Base-by-base conservation (phyloP, 2,888 invertebrate species). In the Cactoblastis cactorum region DNA sequence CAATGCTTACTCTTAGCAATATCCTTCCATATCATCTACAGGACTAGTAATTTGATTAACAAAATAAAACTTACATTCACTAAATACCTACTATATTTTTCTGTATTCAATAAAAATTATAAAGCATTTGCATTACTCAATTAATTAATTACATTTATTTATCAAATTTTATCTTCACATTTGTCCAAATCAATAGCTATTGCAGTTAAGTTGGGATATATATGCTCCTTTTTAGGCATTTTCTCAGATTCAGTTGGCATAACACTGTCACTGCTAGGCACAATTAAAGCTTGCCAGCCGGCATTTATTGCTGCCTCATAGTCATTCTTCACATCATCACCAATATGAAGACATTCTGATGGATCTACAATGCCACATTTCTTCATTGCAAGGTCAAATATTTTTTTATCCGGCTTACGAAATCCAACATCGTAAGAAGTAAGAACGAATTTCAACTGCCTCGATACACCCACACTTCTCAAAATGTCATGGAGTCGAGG, bases 361-460 rank as follows among this genome's bases (percentile, higher is more conserved):
- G 95, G 91, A 49, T 80, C 71, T 0, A 92, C 63, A 37, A 75
- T 51, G 9, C 83, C 78, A 5, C 91, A 90, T 50, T 69, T 69
- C 28, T 83, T 65, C 67, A 94, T 74, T 18, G 94, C 95, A 68
- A 86, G 70, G 56, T 91, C 64, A 69, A 96, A 98, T 64, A 97
- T 96, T 54, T 84, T 85, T 34, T 83, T 71, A 70, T 93, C 90
- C 0, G 98, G 97, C 74, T 98, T 98, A 63, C 93, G 93, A 52
- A 86, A 86, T 24, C 94, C 94, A 47, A 91, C 91, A 45, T 93
- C 92, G 69, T 96, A 96, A 0, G 97, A 97, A 3, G 94, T 93
- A 9, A 97, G 57, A 39, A 97, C 89, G 83, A 97, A 97, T 58
- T 94, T 91, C 80, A 98, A 96, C 71, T 93, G 93, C 49, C 93